Evolutionary conservation across 2,113 vertebrate species (phyloP), one percentile per base, ranked within the genome.

Genomic region (Oxyruncus cristatus): DNA sequence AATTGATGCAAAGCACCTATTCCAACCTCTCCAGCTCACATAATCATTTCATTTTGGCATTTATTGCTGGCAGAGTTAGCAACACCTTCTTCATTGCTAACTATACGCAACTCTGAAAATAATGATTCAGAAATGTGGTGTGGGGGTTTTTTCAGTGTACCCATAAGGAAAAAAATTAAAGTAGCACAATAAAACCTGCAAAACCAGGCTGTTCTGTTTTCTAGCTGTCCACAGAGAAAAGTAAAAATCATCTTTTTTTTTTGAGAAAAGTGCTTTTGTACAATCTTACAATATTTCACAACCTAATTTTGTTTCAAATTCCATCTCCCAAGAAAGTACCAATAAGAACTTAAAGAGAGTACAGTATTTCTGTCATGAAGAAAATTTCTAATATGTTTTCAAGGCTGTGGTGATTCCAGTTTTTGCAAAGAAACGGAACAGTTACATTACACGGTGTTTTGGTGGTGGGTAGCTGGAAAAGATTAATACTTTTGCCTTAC

Each of bases 271-370:
- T 65, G 35, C 11, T 88, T 96, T 94, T 93, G 65, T 52, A 27
- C 74, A 87, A 46, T 86, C 75, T 85, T 90, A 67, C 89, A 92
- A 41, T 74, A 95, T 87, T 77, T 97, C 89, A 89, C 46, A 83
- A 93, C 95, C 88, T 95, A 96, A 95, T 96, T 96, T 86, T 92
- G 55, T 93, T 94, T 94, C 96, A 94, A 86, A 78, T 26, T 19
- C 14, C 53, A 35, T 96, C 88, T 95, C 93, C 85, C 90, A 89
- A 59, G 83, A 88, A 94, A 95, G 78, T 78, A 95, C 85, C 93
- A 90, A 62, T 56, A 91, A 97, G 92, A 27, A 24, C 88, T 92
- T 93, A 84, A 93, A 70, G 56, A 91, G 32, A 95, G 41, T 82
- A 93, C 26, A 56, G 44, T n/a, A 95, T 95, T 97, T 96, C 87